Conservation (phyloP, 1,140 invertebrate genomes). For the Oscheius sp. region DNA sequence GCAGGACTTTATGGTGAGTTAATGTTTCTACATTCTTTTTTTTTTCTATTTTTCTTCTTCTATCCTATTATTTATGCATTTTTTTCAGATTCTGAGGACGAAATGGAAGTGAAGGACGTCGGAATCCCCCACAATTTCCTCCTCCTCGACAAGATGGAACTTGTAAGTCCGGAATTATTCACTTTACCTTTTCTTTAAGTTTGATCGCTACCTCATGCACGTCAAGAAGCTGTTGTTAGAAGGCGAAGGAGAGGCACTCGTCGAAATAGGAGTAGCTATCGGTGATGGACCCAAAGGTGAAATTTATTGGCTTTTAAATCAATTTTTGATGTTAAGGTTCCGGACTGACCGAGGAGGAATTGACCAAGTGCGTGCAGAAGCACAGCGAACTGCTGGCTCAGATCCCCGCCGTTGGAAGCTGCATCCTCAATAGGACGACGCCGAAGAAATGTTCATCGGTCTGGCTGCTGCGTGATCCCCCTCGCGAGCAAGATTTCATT, state of each 20-base stretch:
- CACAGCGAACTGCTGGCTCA: slow-evolving; percentile 41
- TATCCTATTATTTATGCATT: not conserved
- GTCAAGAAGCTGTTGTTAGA: slow-evolving; percentile 38
- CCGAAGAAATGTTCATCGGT: slow-evolving; percentile 33
- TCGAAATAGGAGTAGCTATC: slow-evolving; percentile 49
- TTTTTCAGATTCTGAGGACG: slow-evolving; percentile 11
- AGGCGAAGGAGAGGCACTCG: slow-evolving; percentile 53
- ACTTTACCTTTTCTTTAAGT: not conserved
- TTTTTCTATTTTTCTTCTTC: not conserved
- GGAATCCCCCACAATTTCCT: not conserved
- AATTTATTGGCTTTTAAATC: slow-evolving; percentile 22
- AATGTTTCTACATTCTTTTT: not conserved
- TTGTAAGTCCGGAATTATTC: not conserved
- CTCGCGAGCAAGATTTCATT: slow-evolving; percentile 52
- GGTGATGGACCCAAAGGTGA: slow-evolving; percentile 36
- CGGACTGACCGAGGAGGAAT: slow-evolving; percentile 43
- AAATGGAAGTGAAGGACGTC: not conserved
- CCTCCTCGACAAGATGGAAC: not conserved
- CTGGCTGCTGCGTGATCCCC: slow-evolving; percentile 43
- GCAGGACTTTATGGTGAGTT: slow-evolving; percentile 16
- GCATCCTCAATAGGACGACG: slow-evolving; percentile 15
- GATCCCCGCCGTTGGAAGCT: slow-evolving; percentile 36
- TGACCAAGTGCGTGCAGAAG: slow-evolving; percentile 41
- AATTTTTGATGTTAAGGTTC: too few species aligned
- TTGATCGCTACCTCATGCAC: slow-evolving; percentile 43